These are phyloP conservation scores for Drosophila aff. DNA, from an alignment of 1,140 invertebrate genomes.

Conservation along the genomic window DNA sequence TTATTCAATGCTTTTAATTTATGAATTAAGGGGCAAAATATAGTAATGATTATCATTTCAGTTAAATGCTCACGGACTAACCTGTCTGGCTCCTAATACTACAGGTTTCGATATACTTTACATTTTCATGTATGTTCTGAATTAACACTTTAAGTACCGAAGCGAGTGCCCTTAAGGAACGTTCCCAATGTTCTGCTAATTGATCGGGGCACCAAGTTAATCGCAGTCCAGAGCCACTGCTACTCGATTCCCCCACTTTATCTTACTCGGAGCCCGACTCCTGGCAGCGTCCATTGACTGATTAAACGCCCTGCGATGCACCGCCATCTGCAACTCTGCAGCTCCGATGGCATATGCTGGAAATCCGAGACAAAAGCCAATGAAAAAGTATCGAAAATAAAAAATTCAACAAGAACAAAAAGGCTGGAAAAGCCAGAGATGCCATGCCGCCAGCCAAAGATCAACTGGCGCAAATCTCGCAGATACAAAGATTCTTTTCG, in stretches of 20 bases:
- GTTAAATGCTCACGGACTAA: background rate
- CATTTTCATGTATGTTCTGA: background rate
- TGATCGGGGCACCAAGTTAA: conserved; percentile 33
- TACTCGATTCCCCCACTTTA: conserved; percentile 26
- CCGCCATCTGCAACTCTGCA: conserved; percentile 30
- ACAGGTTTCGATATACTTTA: background rate
- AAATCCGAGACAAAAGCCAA: conserved; percentile 64
- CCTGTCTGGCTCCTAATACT: background rate
- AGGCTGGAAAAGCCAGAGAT: conserved; percentile 50
- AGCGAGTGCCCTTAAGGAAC: background rate
- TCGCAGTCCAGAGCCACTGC: conserved; percentile 19
- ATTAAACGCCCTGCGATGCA: conserved; percentile 26
- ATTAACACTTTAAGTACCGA: background rate
- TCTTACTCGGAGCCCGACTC: background rate
- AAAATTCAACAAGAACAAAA: conserved; percentile 19
- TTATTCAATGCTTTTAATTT: too few species aligned
- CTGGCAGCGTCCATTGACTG: conserved; percentile 29
- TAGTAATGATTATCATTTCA: too few species aligned
- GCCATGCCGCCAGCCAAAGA: conserved; percentile 73
- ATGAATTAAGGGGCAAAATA: too few species aligned
- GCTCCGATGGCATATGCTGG: conserved; percentile 66
- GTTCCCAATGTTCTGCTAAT: conserved; percentile 23
- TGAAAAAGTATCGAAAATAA: conserved; percentile 43
- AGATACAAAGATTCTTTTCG: conserved; percentile 73
- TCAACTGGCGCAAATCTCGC: conserved; percentile 75